Evolutionary conservation across 2,113 vertebrate species (phyloP).

Genomic region (Sylvia atricapilla): DNA sequence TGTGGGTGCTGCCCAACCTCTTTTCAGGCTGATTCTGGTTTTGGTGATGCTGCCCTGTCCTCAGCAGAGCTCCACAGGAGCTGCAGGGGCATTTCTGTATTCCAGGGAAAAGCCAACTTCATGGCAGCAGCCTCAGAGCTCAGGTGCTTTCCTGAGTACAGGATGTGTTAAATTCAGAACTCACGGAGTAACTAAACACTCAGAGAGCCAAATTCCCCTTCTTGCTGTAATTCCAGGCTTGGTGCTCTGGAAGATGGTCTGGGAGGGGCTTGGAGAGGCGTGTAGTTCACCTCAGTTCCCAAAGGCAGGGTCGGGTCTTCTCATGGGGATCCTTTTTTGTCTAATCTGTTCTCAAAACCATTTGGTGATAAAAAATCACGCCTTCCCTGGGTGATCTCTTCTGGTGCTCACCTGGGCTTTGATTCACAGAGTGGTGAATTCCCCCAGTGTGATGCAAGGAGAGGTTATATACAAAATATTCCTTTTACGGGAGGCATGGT

Average conservation of each 20-base stretch:
- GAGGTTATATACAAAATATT: conserved; percentile 13
- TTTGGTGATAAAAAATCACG: background rate
- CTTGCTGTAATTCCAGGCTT: background rate
- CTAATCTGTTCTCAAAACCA: background rate
- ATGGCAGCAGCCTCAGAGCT: background rate
- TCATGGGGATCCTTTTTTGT: background rate
- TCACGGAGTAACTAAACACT: background rate
- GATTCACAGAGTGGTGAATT: conserved; percentile 17
- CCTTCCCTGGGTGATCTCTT: background rate
- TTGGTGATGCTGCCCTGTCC: background rate
- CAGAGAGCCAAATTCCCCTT: background rate
- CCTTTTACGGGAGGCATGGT: background rate
- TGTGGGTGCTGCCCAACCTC: background rate
- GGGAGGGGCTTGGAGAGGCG: background rate
- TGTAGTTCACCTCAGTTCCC: background rate
- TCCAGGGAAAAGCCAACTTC: background rate
- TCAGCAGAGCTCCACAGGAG: background rate
- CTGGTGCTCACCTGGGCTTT: background rate
- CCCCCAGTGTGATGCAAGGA: background rate
- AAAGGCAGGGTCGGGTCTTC: background rate
- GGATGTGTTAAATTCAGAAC: background rate
- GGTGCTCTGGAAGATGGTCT: background rate
- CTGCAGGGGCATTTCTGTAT: background rate
- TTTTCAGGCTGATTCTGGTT: background rate
- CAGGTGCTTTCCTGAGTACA: background rate